Conservation (phyloP, 2,888 invertebrate species). For the Nomada ferruginata region DNA sequence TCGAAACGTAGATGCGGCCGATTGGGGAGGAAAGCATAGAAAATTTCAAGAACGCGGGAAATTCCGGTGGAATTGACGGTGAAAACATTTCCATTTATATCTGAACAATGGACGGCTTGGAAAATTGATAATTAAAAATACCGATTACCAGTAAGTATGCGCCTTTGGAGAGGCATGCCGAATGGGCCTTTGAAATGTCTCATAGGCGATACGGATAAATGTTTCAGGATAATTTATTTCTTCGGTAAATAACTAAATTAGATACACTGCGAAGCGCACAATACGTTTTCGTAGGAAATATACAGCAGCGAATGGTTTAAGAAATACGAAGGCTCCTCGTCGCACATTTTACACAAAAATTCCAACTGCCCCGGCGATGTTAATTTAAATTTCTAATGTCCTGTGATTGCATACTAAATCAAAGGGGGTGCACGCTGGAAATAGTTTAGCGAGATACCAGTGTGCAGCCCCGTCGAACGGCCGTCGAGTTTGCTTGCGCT, state of each 20-base stretch:
- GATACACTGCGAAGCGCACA: background rate
- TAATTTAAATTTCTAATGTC: constrained; percentile 47
- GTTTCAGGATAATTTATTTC: too few species aligned
- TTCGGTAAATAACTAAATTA: background rate
- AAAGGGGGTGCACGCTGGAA: background rate
- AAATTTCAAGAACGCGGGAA: background rate
- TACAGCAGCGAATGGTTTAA: too few species aligned
- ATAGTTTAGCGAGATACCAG: background rate
- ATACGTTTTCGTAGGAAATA: background rate
- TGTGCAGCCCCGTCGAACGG: background rate
- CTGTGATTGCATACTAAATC: constrained; percentile 23
- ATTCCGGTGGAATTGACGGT: background rate
- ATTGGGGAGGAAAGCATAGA: background rate
- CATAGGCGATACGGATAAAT: too few species aligned
- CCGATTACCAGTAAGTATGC: background rate
- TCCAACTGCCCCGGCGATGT: constrained; percentile 27
- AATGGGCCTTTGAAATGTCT: background rate
- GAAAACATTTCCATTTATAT: background rate
- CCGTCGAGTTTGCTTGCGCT: constrained; percentile 13
- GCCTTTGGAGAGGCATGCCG: background rate
- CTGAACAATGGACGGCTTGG: background rate
- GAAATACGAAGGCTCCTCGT: too few species aligned
- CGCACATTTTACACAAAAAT: constrained; percentile 20
- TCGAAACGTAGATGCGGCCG: background rate
- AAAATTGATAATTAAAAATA: background rate